Evolutionary conservation across 2,113 vertebrate genomes (phyloP).

Genomic region (Tringa solitaria): DNA sequence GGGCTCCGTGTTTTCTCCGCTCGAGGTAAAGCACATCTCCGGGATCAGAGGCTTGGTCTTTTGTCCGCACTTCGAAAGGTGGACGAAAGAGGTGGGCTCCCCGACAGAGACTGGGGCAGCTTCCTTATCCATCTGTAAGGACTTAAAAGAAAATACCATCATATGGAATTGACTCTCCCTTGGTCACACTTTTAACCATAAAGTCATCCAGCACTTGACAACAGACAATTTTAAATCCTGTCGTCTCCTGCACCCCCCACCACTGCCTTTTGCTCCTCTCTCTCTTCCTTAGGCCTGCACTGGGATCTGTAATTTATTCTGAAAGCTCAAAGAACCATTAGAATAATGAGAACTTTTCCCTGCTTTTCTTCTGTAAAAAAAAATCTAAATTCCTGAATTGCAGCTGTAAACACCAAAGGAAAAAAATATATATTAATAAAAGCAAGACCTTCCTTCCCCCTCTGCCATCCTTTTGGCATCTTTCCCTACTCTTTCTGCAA

Average conservation of each 20-base stretch:
- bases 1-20: slow-evolving; percentile 87
- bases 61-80: slow-evolving; percentile 73
- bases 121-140: slow-evolving; percentile 76
- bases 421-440: background rate
- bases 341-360: background rate
- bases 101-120: background rate
- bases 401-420: background rate
- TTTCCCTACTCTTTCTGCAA: background rate
- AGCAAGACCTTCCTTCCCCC: background rate
- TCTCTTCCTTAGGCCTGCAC: accelerated
- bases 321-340: background rate
- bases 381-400: background rate
- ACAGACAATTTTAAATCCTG: background rate
- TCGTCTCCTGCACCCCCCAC: background rate
- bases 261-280: background rate
- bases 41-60: slow-evolving; percentile 89
- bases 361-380: background rate
- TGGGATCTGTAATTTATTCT: background rate
- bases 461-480: background rate
- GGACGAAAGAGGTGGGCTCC: slow-evolving; percentile 19
- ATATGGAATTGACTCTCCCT: accelerated
- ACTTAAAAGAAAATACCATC: background rate
- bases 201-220: background rate
- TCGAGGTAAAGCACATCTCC: slow-evolving; percentile 95
- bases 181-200: accelerated